phyloP scores from a whole-genome alignment of 2,797 vertebrate species.

The Heteromormyrus szaboi region DNA sequence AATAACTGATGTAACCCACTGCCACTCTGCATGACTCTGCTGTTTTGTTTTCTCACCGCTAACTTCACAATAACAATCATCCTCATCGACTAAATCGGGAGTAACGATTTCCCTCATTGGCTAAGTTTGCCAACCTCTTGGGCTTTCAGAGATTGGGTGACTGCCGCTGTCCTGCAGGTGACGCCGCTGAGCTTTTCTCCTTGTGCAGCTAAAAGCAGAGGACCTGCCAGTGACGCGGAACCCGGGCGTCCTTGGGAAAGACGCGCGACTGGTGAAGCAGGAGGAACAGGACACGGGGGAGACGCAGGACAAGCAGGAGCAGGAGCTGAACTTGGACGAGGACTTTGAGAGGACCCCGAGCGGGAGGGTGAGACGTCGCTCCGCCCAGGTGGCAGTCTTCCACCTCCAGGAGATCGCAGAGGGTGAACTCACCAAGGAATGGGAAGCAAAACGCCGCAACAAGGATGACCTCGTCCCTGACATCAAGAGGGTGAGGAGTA shows the following conservation, averaged over 20 bases:
- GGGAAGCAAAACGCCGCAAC: conserved; percentile 84
- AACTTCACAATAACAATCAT: not conserved
- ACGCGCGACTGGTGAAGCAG: conserved; percentile 41
- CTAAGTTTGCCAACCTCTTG: not conserved
- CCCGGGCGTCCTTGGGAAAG: conserved; percentile 40
- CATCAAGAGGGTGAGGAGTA: conserved; percentile 73
- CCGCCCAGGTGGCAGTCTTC: conserved; percentile 91
- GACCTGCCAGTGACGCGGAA: conserved; percentile 45
- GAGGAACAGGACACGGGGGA: conserved; percentile 35
- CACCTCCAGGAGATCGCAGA: conserved; percentile 96
- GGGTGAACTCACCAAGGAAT: conserved; percentile 86
- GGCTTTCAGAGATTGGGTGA: not conserved
- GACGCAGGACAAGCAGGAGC: conserved; percentile 43
- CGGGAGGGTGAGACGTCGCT: conserved; percentile 83
- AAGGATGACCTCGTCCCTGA: conserved; percentile 95
- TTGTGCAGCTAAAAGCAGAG: conserved; percentile 46
- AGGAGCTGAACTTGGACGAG: conserved; percentile 52
- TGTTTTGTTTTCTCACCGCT: not conserved
- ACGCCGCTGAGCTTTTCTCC: not conserved
- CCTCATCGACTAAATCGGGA: not conserved
- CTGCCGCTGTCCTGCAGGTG: not conserved
- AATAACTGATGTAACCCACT: not conserved
- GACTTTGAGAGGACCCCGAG: conserved; percentile 91
- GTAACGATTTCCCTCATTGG: not conserved
- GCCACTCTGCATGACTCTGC: not conserved